Conservation (phyloP, 2,797 vertebrate genomes). For the Syncerus caffer region DNA sequence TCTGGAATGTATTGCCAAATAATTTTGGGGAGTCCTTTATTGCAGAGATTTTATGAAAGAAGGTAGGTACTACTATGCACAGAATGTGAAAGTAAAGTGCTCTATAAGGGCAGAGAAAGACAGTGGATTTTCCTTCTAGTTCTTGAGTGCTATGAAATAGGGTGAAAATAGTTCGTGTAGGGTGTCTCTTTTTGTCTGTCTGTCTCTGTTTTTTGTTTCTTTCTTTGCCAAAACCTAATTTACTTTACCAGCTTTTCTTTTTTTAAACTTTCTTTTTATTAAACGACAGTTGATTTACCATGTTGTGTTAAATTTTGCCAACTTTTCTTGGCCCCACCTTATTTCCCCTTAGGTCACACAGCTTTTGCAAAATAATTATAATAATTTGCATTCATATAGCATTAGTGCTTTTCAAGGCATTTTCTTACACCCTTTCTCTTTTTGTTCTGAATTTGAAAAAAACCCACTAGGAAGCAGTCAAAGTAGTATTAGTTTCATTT, state of each 20-base stretch:
- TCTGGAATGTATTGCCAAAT: background rate
- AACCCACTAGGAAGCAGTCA: background rate
- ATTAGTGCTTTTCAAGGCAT: background rate
- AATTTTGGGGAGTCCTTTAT: background rate
- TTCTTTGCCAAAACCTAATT: background rate
- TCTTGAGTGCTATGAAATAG: background rate
- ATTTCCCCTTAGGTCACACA: background rate
- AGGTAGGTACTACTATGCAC: background rate
- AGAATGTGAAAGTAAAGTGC: background rate
- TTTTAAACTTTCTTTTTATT: background rate
- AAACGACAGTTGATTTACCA: background rate
- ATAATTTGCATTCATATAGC: background rate
- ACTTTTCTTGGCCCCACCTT: background rate
- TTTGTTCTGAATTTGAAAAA: background rate
- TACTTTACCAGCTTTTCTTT: background rate
- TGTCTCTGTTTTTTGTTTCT: background rate
- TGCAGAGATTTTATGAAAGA: background rate
- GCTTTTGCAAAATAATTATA: slow-evolving; percentile 22
- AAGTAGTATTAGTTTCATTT: slow-evolving; percentile 1
- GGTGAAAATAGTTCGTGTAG: background rate
- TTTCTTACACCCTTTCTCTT: background rate
- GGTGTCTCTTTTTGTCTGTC: background rate
- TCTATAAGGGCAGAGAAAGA: background rate
- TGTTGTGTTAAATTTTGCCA: background rate
- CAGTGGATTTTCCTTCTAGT: background rate